A percentile compares a stretch with the other conserved stretches of the same genome.
These are phyloP conservation scores for Mizuhopecten yessoensis DNA, from an alignment of 1,140 invertebrate genomes.

Conservation along the genomic window DNA sequence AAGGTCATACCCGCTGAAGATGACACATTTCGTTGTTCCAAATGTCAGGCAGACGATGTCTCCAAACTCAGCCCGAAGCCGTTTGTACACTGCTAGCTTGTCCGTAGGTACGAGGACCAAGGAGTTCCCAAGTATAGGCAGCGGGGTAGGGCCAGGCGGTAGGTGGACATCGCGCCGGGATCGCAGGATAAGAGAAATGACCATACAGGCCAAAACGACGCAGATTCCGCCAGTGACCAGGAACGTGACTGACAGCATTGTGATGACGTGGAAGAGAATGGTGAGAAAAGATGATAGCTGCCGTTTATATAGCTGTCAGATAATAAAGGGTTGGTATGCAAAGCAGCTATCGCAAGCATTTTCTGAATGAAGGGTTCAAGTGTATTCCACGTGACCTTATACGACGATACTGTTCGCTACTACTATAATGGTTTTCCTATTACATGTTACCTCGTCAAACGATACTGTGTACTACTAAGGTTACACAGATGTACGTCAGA, in stretches of 20 bases:
- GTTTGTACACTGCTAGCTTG: neutral
- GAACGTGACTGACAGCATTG: neutral
- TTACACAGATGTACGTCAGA: neutral
- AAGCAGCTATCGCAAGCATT: neutral
- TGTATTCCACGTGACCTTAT: neutral
- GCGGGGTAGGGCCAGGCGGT: neutral
- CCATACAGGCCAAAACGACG: neutral
- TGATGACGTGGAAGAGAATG: neutral
- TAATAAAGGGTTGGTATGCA: neutral
- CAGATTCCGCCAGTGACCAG: neutral
- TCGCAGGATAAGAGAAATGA: neutral
- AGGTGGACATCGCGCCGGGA: neutral
- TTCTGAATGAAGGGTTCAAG: slow-evolving; percentile 16
- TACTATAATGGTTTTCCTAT: too few species aligned
- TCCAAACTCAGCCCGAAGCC: neutral
- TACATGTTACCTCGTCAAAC: neutral
- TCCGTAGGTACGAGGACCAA: neutral
- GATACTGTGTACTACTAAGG: neutral
- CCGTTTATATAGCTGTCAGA: neutral
- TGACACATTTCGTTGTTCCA: slow-evolving; percentile 19
- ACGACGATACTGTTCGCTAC: neutral
- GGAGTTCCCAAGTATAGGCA: neutral
- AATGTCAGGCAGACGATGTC: slow-evolving; percentile 16
- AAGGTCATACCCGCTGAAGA: slow-evolving; percentile 6
- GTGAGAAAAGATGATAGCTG: neutral